Evolutionary conservation across 2,797 vertebrate species (phyloP), one percentile per base, ranked within the genome.

Genomic region (Sebastes aleutianus): DNA sequence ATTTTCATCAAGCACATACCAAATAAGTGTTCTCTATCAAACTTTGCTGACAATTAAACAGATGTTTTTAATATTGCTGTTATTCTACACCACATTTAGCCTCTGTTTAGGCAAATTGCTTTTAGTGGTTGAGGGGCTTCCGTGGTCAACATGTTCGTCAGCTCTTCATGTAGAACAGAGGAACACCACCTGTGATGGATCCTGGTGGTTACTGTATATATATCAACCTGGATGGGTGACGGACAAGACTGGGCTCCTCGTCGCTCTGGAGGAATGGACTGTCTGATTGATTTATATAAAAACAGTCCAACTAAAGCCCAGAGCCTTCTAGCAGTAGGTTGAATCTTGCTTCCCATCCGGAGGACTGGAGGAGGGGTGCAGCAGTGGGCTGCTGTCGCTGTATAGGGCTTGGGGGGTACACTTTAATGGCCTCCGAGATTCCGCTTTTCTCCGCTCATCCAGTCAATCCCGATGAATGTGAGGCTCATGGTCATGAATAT

Each of bases 401-500:
- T 57, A 43, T 43, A 61, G 53, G 74, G 62, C 58, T 36, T 50
- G 22, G 79, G 13, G 80, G 9, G 77, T 63, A 24, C 20, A 16
- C 65, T 71, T 92, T 92, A 97, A 90, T 97, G 96, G 70, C 96
- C 95, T 4, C 95, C 95, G 2, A 89, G 87, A 43, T 78, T 95
- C 79, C 91, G 95, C 68, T 89, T 95, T 67, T 96, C 96, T 54
- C 94, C 96, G 0, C 86, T 96, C 59, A 88, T 92, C 97, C 97
- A 98, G 82, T 96, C 96, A 1, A 95, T 82, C 14, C 92, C 93
- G 57, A 97, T 97, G 85, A 98, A 97, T 1, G 96, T 96, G 84
- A 97, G 91, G 75, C 96, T 97, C 96, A 97, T 95, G 14, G 92
- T 91, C 97, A 97, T 97, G 88, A 98, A 97, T 63, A 97, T 80